These are phyloP conservation scores for Dasyurus viverrinus DNA, from an alignment of 2,113 vertebrate genomes.

Conservation along the genomic window DNA sequence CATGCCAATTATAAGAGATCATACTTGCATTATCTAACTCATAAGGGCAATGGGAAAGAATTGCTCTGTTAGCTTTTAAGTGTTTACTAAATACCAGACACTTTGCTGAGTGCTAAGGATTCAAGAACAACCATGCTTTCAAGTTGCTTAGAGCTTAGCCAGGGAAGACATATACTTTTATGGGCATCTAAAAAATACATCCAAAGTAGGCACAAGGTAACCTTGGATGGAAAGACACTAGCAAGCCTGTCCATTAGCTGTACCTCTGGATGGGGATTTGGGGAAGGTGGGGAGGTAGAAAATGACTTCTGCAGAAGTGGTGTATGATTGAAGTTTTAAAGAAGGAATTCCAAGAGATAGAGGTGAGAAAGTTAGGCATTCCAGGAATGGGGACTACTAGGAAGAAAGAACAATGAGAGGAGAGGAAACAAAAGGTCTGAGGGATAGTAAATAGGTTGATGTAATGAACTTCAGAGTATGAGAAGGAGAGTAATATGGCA, in stretches of 20 bases:
- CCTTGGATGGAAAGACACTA: background rate
- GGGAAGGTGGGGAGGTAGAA: background rate
- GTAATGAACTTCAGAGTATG: background rate
- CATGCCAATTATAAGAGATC: background rate
- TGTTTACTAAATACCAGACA: background rate
- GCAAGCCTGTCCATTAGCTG: background rate
- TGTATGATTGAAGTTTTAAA: background rate
- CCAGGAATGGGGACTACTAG: background rate
- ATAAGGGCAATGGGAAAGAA: background rate
- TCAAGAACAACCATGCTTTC: background rate
- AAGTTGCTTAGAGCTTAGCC: background rate
- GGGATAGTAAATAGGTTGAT: background rate
- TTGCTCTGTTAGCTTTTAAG: background rate
- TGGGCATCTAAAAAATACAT: background rate
- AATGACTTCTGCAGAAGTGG: background rate
- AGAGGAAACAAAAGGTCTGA: background rate
- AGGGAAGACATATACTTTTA: background rate
- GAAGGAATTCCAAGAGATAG: background rate
- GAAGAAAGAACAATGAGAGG: background rate
- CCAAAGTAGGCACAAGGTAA: background rate
- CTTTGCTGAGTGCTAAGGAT: background rate
- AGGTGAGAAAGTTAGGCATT: too few relatives aligned
- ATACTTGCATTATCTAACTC: background rate
- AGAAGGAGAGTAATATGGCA: background rate
- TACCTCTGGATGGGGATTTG: background rate